Percentiles rank a stretch among this genome's conserved stretches.
Conservation (phyloP, 2,113 vertebrate genomes). For the Cephalopholis sonnerati region DNA sequence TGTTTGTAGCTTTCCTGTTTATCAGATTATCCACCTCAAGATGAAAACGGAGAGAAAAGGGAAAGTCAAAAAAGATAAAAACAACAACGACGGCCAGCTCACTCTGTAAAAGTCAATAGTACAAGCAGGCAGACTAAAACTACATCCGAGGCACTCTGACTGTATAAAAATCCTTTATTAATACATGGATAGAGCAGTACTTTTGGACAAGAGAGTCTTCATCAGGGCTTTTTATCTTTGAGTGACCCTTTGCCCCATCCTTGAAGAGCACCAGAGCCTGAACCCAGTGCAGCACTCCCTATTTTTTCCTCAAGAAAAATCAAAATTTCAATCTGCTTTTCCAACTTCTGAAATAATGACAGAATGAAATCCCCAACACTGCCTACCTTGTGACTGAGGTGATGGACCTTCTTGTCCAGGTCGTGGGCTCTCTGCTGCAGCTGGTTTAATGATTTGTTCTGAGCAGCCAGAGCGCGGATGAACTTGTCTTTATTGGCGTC, state of each 20-base stretch:
- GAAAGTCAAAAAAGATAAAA: too few species aligned
- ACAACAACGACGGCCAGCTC: too few species aligned
- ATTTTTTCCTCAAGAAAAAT: background rate
- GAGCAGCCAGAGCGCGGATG: slow-evolving; percentile 67
- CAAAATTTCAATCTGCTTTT: background rate
- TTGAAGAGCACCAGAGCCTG: too few species aligned
- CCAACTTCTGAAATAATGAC: background rate
- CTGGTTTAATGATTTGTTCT: slow-evolving; percentile 82
- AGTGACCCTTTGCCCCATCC: too few species aligned
- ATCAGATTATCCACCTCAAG: background rate
- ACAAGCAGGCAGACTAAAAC: too few species aligned
- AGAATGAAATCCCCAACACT: background rate
- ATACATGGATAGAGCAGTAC: too few species aligned
- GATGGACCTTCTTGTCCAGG: slow-evolving; percentile 69
- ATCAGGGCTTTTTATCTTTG: too few species aligned
- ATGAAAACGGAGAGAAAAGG: background rate
- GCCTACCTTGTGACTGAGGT: slow-evolving; percentile 77
- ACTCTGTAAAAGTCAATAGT: too few species aligned
- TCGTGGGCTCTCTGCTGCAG: slow-evolving; percentile 75
- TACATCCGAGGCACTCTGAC: too few species aligned
- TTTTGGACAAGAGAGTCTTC: too few species aligned
- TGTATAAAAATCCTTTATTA: too few species aligned
- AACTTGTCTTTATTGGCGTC: slow-evolving; percentile 58
- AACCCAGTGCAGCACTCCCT: too few species aligned
- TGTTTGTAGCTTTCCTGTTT: background rate